phyloP scores from a whole-genome alignment of 1,140 invertebrate species.

The Caerostris darwini region DNA sequence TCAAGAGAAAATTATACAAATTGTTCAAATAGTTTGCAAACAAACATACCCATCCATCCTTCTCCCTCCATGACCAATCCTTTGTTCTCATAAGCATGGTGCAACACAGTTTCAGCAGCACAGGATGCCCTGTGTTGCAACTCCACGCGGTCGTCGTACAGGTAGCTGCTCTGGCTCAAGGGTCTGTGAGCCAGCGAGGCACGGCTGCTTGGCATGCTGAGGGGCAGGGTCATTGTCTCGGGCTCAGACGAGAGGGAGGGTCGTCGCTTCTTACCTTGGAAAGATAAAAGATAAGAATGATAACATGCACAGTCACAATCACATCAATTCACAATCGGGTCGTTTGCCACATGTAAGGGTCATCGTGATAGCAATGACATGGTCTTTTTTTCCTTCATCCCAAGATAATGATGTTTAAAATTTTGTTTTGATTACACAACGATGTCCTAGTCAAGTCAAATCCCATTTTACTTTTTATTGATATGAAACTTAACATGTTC shows the following conservation, averaged over 20 bases:
- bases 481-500: no score
- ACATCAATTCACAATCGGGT: no score
- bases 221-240: conserved; percentile 65
- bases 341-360: no score
- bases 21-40: neutral
- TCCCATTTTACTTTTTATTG: no score
- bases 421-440: no score
- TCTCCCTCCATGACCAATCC: conserved; percentile 62
- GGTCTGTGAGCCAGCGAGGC: conserved; percentile 7
- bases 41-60: conserved; percentile 65
- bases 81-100: conserved; percentile 74
- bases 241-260: conserved; percentile 62
- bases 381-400: no score
- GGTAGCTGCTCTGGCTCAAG: conserved; percentile 55
- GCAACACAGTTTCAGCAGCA: conserved; percentile 64
- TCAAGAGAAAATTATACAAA: no score
- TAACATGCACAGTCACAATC: no score
- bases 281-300: neutral
- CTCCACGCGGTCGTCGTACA: conserved; percentile 71
- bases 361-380: no score
- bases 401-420: no score
- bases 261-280: conserved; percentile 45
- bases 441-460: no score
- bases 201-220: conserved; percentile 56
- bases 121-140: conserved; percentile 70